Base-by-base conservation (phyloP, 2,888 invertebrate species). In the Protodeltote pygarga region DNA sequence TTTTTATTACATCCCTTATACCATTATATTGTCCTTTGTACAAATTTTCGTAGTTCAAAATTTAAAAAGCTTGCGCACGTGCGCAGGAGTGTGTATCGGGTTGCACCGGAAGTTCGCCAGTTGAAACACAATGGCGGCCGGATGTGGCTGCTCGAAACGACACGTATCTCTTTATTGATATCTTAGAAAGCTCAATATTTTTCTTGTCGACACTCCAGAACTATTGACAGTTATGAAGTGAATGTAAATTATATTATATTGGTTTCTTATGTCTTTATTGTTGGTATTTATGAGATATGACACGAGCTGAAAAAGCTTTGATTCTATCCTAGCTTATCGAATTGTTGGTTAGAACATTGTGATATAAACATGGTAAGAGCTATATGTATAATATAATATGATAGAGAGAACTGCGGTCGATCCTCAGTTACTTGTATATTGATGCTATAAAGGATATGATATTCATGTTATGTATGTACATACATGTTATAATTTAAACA, bases 151-250 rank as follows among this genome's bases (percentile, higher is more conserved):
- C 91, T 92, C 79, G 79, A 87, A 87, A 79, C 83, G 87, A 89
- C 90, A 91, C 92, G 86, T 92, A 92, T 92, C 90, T 87, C 89
- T 90, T 89, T 89, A 90, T 90, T 85, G 89, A 88, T 88, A 89
- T 87, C 87, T 85, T 79, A 85, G 87, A 89, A 90, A 89, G 86
- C 83, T 79, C 85, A 83, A 87, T 89, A 89, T 86, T 89, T 85
- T 87, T 81, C 84, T 81, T 83, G 82, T 85, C 85, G 73, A 83
- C 83, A 85, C 84, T 87, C 77, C 73, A 79, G 62, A 73, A 70
- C 76, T 73, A 81, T 80, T 77, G 83, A 81, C 80, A 78, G 71
- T 77, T 77, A 69, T 76, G 67, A 70, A 73, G 65, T 70, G 49
- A 64, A 72, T 72, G 78, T 73, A 73, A 80, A 73, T 75, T 65